Conservation (phyloP, 1,140 invertebrate species). For the Drosophila triauraria region DNA sequence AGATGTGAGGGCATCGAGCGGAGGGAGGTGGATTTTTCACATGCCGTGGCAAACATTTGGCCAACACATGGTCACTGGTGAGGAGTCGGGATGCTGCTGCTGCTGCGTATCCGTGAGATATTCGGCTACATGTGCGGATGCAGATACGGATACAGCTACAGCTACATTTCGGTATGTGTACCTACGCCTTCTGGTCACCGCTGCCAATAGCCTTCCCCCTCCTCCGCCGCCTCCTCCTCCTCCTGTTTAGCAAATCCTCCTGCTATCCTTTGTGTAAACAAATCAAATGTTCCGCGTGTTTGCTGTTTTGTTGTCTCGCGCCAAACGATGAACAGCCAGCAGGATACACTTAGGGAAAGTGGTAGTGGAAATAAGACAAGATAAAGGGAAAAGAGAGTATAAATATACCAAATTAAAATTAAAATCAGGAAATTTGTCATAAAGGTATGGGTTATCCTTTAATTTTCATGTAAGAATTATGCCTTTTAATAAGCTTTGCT, state of each 20-base stretch:
- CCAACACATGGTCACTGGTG: conserved; percentile 67
- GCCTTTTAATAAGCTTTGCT: neutral
- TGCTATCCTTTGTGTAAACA: conserved; percentile 69
- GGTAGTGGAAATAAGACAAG: too few species aligned
- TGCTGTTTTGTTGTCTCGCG: conserved; percentile 60
- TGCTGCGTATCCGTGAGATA: conserved; percentile 64
- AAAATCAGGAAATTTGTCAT: neutral
- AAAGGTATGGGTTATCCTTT: neutral
- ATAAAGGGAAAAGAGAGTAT: too few species aligned
- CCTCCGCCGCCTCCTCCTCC: neutral
- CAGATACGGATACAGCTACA: conserved; percentile 24
- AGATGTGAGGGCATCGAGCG: neutral
- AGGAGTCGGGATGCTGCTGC: conserved; percentile 41
- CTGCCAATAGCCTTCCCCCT: conserved; percentile 33
- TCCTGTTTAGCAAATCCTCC: conserved; percentile 14
- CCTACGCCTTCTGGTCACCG: conserved; percentile 80
- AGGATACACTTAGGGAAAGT: conserved; percentile 10
- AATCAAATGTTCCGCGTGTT: conserved; percentile 72
- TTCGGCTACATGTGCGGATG: conserved; percentile 14
- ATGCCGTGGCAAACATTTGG: conserved; percentile 82
- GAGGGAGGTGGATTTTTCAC: conserved; percentile 70
- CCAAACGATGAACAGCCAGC: conserved; percentile 38
- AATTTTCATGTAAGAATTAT: neutral
- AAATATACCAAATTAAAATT: neutral
- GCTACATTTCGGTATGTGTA: conserved; percentile 48